Conservation (phyloP, 2,113 vertebrate species). For the Gnathonemus longibarbis region DNA sequence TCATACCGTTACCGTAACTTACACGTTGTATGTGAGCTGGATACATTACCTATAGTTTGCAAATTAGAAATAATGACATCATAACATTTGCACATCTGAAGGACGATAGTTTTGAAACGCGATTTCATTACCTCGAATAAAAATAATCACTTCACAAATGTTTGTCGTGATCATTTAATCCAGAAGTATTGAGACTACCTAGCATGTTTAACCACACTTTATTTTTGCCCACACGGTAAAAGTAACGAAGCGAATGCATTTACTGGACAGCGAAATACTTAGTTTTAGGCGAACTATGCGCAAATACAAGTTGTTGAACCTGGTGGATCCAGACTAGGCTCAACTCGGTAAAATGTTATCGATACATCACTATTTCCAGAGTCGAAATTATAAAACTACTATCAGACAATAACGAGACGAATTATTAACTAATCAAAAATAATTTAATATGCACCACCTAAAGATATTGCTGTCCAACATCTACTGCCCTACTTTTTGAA, state of each 20-base stretch:
- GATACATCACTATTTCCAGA: background rate
- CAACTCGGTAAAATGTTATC: background rate
- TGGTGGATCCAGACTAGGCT: background rate
- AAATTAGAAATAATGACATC: slow-evolving; percentile 15
- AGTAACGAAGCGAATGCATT: background rate
- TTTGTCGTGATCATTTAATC: background rate
- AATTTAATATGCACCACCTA: background rate
- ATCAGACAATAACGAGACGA: background rate
- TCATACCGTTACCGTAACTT: background rate
- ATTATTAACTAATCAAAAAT: background rate
- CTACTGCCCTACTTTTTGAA: slow-evolving; percentile 12
- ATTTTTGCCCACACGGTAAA: background rate
- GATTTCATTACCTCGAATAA: background rate
- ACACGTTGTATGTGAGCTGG: background rate
- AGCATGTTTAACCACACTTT: background rate
- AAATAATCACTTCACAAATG: background rate
- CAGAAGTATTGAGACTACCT: background rate
- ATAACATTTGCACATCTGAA: background rate
- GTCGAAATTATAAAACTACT: background rate
- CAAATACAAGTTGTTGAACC: background rate
- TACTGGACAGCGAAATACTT: background rate
- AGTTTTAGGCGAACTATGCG: background rate
- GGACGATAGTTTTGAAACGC: background rate
- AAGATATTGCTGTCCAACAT: background rate
- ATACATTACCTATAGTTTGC: slow-evolving; percentile 9